A percentile compares a stretch with the other conserved stretches of the same genome.
Evolutionary conservation across 1,140 invertebrate species (phyloP).

Genomic region (Dufourea novaeangliae): DNA sequence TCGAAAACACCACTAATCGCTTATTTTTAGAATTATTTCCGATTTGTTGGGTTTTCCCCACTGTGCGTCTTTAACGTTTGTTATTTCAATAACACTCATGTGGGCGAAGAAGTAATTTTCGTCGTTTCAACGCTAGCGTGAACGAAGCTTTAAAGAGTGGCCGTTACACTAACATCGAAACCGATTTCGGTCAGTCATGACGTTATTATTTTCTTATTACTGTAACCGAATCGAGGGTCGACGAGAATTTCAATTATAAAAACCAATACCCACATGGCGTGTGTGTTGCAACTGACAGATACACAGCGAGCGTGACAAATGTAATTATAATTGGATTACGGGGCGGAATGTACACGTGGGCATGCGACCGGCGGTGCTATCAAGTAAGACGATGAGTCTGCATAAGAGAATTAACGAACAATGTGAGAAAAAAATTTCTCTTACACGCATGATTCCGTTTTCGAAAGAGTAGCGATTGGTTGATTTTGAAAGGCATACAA

Average conservation of each 20-base stretch:
- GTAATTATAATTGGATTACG: conserved; percentile 7
- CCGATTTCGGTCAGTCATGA: not conserved
- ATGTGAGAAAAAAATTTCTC: not conserved
- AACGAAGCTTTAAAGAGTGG: not conserved
- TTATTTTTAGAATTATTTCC: no score
- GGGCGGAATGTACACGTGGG: not conserved
- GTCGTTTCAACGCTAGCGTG: not conserved
- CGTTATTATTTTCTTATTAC: conserved; percentile 7
- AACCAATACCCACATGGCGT: not conserved
- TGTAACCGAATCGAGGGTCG: not conserved
- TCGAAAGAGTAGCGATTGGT: no score
- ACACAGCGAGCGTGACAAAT: conserved; percentile 1
- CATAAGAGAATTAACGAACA: not conserved
- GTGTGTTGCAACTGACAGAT: not conserved
- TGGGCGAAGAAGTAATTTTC: no score
- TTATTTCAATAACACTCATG: no score
- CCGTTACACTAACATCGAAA: not conserved
- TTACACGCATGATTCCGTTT: no score
- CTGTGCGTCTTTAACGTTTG: no score
- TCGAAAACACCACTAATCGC: no score
- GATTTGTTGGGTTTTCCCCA: no score
- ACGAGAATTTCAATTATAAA: conserved; percentile 5
- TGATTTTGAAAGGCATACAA: no score
- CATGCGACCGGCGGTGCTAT: not conserved
- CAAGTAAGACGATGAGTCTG: not conserved